A percentile compares a stretch with the other conserved stretches of the same genome.
phyloP scores from a whole-genome alignment of 1,140 invertebrate genomes.

The Aricia agestis region DNA sequence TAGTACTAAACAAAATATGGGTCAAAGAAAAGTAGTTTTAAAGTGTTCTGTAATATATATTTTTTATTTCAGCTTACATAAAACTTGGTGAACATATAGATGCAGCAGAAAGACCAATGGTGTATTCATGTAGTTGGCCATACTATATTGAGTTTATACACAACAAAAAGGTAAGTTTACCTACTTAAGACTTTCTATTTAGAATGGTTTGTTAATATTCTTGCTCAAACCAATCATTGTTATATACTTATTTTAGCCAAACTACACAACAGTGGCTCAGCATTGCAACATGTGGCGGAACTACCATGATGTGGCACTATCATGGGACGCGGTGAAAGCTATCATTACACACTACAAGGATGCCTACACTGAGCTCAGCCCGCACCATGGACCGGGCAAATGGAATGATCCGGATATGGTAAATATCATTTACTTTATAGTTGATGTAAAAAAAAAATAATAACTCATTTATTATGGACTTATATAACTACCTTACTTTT shows the following conservation, averaged over 20 bases:
- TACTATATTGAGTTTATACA: conserved; percentile 61
- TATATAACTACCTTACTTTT: no score
- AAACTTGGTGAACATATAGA: conserved; percentile 84
- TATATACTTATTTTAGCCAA: conserved; percentile 73
- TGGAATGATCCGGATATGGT: conserved; percentile 98
- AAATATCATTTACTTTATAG: background rate
- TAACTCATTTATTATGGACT: no score
- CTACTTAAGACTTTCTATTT: no score
- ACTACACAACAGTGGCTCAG: conserved; percentile 70
- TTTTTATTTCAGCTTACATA: conserved; percentile 78
- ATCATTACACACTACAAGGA: conserved; percentile 87
- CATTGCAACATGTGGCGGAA: conserved; percentile 93
- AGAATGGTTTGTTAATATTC: background rate
- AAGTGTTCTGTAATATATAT: background rate
- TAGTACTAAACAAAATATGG: no score
- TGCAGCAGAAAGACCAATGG: conserved; percentile 85
- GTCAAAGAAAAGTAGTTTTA: no score
- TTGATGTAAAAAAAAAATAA: no score
- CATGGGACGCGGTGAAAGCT: conserved; percentile 81
- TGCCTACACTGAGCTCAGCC: conserved; percentile 82
- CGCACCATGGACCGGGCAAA: conserved; percentile 87
- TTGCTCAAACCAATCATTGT: background rate
- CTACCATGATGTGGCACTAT: conserved; percentile 89
- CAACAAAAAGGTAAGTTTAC: conserved; percentile 35
- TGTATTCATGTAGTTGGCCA: conserved; percentile 93